phyloP scores from a whole-genome alignment of 2,888 invertebrate genomes.

The Artemia sinica region DNA sequence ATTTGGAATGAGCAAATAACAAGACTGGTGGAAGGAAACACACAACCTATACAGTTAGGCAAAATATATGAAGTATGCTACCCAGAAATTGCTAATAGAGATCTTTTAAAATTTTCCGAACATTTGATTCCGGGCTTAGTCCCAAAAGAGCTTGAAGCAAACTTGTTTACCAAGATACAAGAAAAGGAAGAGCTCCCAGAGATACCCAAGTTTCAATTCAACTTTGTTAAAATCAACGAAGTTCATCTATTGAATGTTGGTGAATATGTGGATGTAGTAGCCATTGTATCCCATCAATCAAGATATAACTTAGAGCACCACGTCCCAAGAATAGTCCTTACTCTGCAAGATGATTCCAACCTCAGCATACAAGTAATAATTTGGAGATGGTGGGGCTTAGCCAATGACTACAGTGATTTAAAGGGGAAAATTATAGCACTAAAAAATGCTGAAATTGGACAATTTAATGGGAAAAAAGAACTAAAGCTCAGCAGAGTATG shows the following conservation, averaged over 20 bases:
- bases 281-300: not conserved
- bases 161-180: not conserved
- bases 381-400: not conserved
- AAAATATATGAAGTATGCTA: not conserved
- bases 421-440: not conserved
- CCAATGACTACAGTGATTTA: not conserved
- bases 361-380: not conserved
- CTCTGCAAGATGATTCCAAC: slow-evolving; percentile 9
- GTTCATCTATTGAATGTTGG: not conserved
- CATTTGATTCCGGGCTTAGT: not conserved
- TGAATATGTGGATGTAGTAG: not conserved
- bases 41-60: not conserved
- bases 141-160: not conserved
- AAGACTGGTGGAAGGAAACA: not conserved
- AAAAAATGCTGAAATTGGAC: slow-evolving; percentile 6
- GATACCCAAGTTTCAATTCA: not conserved
- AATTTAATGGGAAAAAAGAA: not conserved
- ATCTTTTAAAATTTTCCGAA: not conserved
- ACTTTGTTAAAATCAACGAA: not conserved
- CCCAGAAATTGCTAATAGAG: not conserved
- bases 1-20: not conserved
- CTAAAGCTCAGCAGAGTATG: not conserved
- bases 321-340: not conserved
- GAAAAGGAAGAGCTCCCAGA: not conserved
- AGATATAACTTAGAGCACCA: not conserved